A percentile compares a stretch with the other conserved stretches of the same genome.
These are phyloP conservation scores for Geotria australis DNA, from an alignment of 2,797 vertebrate species.

Conservation along the genomic window DNA sequence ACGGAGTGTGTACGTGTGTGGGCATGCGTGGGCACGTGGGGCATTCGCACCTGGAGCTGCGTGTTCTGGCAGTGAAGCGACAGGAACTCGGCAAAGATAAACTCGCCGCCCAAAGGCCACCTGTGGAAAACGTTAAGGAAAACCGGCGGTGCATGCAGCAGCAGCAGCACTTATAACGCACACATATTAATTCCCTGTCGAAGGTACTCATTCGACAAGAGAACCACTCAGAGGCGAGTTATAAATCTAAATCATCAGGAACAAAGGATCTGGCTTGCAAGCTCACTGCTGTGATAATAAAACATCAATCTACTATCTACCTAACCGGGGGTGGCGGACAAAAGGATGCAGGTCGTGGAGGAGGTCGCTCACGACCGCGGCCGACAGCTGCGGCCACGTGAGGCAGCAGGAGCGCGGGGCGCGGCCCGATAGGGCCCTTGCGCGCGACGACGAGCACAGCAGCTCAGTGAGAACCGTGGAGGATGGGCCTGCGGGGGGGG, in stretches of 20 bases:
- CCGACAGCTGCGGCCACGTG: conserved; percentile 41
- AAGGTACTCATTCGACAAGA: too few species aligned
- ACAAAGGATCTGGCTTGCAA: too few species aligned
- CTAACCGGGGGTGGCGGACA: not conserved
- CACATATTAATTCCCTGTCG: too few species aligned
- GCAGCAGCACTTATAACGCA: too few species aligned
- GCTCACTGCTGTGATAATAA: too few species aligned
- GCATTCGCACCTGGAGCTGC: conserved; percentile 46
- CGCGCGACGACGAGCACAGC: too few species aligned
- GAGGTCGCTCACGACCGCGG: conserved; percentile 28
- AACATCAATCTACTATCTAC: too few species aligned
- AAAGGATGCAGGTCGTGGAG: conserved; percentile 66
- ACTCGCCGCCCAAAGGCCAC: conserved; percentile 60
- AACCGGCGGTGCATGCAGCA: not conserved
- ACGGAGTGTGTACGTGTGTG: not conserved
- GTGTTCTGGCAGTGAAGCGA: conserved; percentile 75
- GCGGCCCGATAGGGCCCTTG: too few species aligned
- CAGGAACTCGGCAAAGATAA: conserved; percentile 68
- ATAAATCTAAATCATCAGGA: too few species aligned
- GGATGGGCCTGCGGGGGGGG: too few species aligned
- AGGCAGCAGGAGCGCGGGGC: conserved; percentile 5
- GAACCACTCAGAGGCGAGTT: too few species aligned
- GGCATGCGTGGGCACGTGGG: not conserved
- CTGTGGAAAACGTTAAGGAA: conserved; percentile 22
- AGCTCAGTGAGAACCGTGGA: too few species aligned